Evolutionary conservation across 1,140 invertebrate species (phyloP), one percentile per base, ranked within the genome.

Genomic region (Bombus confusus): DNA sequence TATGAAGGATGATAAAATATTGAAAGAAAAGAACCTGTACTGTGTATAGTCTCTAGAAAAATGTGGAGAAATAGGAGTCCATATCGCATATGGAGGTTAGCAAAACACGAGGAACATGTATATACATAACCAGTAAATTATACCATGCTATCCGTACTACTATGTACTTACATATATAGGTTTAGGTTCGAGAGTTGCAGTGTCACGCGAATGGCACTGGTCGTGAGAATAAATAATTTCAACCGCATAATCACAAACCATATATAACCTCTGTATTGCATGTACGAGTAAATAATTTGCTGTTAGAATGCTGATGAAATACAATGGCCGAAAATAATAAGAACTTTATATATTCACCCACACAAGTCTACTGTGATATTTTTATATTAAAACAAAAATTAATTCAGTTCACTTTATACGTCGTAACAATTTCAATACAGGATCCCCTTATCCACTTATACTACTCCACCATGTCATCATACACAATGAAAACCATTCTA

Each of bases 211-310:
- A 75, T 75, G 12, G 22, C 47, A 52, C 43, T 57, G 47, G 52
- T 57, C 43, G 31, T 37, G n/a, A 57, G 47, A 52, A 75, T 75
- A 75, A 75, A 34, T 75, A 75, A 75, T 75, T 52, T 47, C 31
- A 31, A 28, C n/a, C 31, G 73, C 43, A 52, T 74, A 74, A 74
- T 25, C 73, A 74, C n/a, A 74, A 74, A 52, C 41, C 31, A 41
- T 31, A 52, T 25, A 74, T 34, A 28, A 52, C 18, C 22, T 8
- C 4, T 34, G 3, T 18, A 75, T 75, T 28, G 6, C 25, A 52
- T 25, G 18, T 43, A 25, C 5, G n/a, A 34, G 31, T 74, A 57
- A 52, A 31, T 31, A 47, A 75, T 12, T 75, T 34, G 5, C 43
- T 52, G 37, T 57, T 25, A 8, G 22, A 28, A 25, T 8, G n/a